These are phyloP conservation scores for Drosophila antonietae DNA, from an alignment of 2,888 invertebrate species.

Conservation along the genomic window DNA sequence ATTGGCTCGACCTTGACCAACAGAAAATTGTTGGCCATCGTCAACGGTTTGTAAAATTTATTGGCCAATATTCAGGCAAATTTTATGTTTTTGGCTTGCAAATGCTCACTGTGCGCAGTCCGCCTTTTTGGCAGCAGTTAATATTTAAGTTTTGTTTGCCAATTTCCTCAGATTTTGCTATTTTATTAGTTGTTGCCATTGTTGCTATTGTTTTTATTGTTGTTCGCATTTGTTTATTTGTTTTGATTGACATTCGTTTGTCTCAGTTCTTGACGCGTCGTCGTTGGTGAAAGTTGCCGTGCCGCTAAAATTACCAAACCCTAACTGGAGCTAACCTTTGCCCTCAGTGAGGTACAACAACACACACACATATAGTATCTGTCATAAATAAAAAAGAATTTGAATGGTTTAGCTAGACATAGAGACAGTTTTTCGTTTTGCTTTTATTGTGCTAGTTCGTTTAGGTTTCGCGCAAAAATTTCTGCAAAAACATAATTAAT, in stretches of 20 bases:
- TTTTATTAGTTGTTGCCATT: conserved; percentile 30
- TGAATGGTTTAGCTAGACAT: not conserved
- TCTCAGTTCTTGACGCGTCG: conserved; percentile 57
- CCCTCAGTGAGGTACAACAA: too few relatives aligned
- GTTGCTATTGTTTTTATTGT: conserved; percentile 28
- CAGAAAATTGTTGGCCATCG: conserved; percentile 62
- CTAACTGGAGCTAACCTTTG: conserved; percentile 23
- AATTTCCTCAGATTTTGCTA: conserved; percentile 60
- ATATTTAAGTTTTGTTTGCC: conserved; percentile 72
- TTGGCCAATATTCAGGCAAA: conserved; percentile 74
- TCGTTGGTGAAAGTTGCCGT: conserved; percentile 51
- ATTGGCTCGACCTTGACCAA: conserved; percentile 67
- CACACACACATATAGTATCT: not conserved
- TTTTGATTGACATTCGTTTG: conserved; percentile 62
- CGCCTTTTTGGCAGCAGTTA: conserved; percentile 77
- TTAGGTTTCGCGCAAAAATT: conserved; percentile 5
- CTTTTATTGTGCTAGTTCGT: not conserved
- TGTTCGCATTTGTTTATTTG: conserved; percentile 47
- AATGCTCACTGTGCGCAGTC: conserved; percentile 18
- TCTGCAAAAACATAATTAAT: conserved; percentile 4
- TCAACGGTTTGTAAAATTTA: conserved; percentile 76
- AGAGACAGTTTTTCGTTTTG: not conserved
- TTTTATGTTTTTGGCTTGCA: conserved; percentile 32
- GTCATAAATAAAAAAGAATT: not conserved
- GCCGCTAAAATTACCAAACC: not conserved